Evolutionary conservation across 2,797 vertebrate genomes (phyloP), one percentile per base, ranked within the genome.

Genomic region (Leptodactylus fallax): DNA sequence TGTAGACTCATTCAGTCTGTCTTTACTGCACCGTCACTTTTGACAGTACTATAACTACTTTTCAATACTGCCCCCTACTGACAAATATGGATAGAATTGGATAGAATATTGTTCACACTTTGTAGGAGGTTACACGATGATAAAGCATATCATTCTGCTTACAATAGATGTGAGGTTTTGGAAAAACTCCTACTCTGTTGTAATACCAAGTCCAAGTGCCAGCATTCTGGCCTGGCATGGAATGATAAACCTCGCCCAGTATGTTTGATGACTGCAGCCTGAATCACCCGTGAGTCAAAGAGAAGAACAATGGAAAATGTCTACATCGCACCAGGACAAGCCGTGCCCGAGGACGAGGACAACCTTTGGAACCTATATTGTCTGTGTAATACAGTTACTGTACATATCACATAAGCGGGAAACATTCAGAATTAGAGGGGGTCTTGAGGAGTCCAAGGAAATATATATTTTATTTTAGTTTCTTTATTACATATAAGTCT

Each of bases 221-320:
- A 77, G 23, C 11, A 23, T 53, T 21, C n/a, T 51, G 72, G 72
- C n/a, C 53, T 53, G 63, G 63, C 51, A 69, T 69, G 45, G 49
- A 45, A 11, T 69, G 47, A 51, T 12, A 55, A 51, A 82, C 81
- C 63, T 82, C 61, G 25, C 81, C 61, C 61, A 25, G 63, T 19
- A 16, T 25, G 7, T 69, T 69, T 53, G 19, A 67, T 82, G 47
- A 55, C 63, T 69, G 14, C 45, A 65, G 47, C 63, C 81, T 82
- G 81, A 82, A 65, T 82, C 81, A 82, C 81, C n/a, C 55, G n/a
- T 82, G 72, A 25, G 7, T 49, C 78, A 79, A 79, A 60, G 53
- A 58, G 17, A 49, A 79, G 53, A 56, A 79, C 78, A 77, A 77
- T 77, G 21, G 13, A 53, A 51, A 23, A 77, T 0, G 0, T 53